Percentiles rank a stretch among this genome's conserved stretches.
phyloP scores from a whole-genome alignment of 2,888 invertebrate genomes.

The Pimpla rufipes region DNA sequence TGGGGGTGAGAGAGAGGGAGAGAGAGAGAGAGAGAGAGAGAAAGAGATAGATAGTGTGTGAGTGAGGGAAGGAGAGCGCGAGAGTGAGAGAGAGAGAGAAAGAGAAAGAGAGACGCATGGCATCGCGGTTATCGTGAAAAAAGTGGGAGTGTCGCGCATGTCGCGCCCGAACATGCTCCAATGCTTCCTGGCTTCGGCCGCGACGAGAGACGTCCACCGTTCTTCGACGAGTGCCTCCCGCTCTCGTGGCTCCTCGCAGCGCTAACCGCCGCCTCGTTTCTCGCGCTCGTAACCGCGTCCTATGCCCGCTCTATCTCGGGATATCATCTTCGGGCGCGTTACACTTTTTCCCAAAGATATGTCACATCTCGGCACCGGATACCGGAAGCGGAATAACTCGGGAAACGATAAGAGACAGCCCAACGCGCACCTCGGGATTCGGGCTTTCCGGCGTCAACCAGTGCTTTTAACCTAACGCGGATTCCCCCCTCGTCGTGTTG shows the following conservation, averaged over 20 bases:
- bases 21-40: constrained; percentile 44
- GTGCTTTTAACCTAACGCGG: constrained; percentile 53
- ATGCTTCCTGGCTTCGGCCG: constrained; percentile 50
- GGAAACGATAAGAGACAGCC: constrained; percentile 30
- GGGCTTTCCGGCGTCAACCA: constrained; percentile 51
- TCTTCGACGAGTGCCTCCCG: constrained; percentile 23
- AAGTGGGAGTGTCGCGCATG: constrained; percentile 77
- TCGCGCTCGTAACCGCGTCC: constrained; percentile 10
- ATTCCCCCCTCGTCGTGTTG: not conserved
- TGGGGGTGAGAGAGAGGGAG: constrained; percentile 44
- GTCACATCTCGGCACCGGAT: constrained; percentile 50
- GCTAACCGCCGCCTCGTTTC: constrained; percentile 20
- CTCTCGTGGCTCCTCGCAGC: constrained; percentile 8
- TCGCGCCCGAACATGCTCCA: constrained; percentile 69
- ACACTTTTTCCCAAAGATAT: constrained; percentile 18
- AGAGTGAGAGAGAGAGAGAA: constrained; percentile 48
- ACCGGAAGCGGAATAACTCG: constrained; percentile 30
- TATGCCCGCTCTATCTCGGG: not conserved
- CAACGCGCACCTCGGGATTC: constrained; percentile 23
- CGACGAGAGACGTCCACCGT: constrained; percentile 22
- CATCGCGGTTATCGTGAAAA: constrained; percentile 68
- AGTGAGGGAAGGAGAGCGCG: not conserved
- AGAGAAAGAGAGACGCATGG: constrained; percentile 54
- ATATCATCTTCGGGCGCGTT: constrained; percentile 20
- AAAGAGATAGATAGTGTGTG: constrained; percentile 17